These are phyloP conservation scores for Spondyliosoma cantharus DNA, from an alignment of 2,797 vertebrate genomes.

Conservation along the genomic window DNA sequence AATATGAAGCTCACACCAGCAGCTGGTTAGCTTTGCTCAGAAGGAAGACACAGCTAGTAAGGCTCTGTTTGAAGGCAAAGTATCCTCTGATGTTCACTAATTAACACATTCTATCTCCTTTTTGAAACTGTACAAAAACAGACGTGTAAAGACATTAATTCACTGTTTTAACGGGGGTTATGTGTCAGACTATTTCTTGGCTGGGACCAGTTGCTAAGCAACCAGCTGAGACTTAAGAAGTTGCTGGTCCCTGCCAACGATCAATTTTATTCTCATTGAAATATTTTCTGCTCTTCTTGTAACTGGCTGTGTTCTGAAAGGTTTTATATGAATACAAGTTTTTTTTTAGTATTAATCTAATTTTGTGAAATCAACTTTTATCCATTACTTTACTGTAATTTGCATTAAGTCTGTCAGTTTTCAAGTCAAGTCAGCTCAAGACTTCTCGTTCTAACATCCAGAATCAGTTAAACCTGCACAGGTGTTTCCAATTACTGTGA, in stretches of 20 bases:
- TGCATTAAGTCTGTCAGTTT: slow-evolving; percentile 2
- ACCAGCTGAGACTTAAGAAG: background rate
- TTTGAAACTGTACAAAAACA: background rate
- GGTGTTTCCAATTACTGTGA: background rate
- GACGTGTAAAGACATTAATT: slow-evolving; percentile 1
- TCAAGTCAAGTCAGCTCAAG: background rate
- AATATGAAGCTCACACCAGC: background rate
- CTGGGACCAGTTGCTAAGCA: background rate
- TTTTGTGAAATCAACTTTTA: background rate
- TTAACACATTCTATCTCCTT: background rate
- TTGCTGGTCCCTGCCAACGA: background rate
- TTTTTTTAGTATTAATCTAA: too few species aligned
- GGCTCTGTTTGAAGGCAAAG: background rate
- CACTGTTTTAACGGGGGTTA: background rate
- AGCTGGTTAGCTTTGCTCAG: background rate
- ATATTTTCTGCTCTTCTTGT: too few species aligned
- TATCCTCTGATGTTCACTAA: background rate
- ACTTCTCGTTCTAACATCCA: background rate
- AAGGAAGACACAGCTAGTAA: background rate
- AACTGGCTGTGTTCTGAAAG: too few species aligned
- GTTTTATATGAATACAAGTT: too few species aligned
- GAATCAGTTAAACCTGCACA: background rate
- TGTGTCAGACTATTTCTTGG: background rate
- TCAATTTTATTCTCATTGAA: background rate
- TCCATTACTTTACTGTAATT: background rate